These are phyloP conservation scores for Pantelozetes paolii DNA, from an alignment of 2,888 invertebrate genomes.

Conservation along the genomic window DNA sequence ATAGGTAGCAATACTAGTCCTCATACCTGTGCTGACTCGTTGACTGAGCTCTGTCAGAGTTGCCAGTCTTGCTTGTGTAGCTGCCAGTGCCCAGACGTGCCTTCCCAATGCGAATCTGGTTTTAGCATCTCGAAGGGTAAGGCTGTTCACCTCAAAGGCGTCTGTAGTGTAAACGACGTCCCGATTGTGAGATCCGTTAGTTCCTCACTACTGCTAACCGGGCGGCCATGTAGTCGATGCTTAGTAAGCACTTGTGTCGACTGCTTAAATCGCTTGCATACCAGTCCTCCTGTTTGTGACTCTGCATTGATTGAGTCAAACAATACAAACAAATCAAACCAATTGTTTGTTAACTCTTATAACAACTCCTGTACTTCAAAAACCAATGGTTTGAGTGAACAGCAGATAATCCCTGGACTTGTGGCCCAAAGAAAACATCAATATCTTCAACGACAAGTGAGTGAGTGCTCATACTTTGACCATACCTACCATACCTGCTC, in stretches of 20 bases:
- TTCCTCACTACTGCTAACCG: conserved; percentile 36
- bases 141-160: conserved; percentile 34
- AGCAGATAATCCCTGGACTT: conserved; percentile 15
- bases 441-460: conserved; percentile 29
- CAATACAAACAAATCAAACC: not conserved
- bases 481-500: not conserved
- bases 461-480: conserved; percentile 4
- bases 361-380: conserved; percentile 3
- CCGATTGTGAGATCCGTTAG: conserved; percentile 38
- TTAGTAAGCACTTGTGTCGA: conserved; percentile 10
- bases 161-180: conserved; percentile 16
- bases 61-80: conserved; percentile 4
- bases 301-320: conserved; percentile 3
- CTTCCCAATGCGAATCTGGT: conserved; percentile 16
- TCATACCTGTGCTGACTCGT: conserved; percentile 13
- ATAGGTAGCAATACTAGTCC: conserved; percentile 25
- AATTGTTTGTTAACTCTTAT: not conserved
- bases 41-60: conserved; percentile 6
- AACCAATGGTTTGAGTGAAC: not conserved
- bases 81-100: not conserved
- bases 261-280: not conserved
- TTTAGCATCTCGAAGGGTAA: not conserved
- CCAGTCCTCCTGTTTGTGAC: not conserved
- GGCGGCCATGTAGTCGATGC: conserved; percentile 23
- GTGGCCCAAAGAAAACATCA: conserved; percentile 22